Evolutionary conservation across 2,113 vertebrate genomes (phyloP).

Genomic region (Ceuthmochares aereus): DNA sequence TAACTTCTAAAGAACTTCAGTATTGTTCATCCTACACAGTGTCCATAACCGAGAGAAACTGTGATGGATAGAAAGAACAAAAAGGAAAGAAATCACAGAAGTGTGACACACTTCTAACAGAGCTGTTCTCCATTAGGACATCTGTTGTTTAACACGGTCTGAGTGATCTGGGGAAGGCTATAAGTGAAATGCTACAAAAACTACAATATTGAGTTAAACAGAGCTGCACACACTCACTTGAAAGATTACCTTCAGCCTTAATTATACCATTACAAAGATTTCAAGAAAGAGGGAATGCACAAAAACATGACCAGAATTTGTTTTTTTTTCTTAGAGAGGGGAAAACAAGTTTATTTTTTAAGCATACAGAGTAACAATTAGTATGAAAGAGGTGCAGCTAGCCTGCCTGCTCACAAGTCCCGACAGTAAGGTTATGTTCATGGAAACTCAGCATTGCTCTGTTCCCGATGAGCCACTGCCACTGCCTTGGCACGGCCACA

Average conservation of each 20-base stretch:
- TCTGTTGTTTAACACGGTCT: background rate
- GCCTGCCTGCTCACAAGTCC: background rate
- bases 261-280: background rate
- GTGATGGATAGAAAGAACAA: background rate
- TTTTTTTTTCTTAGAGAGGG: background rate
- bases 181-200: background rate
- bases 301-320: background rate
- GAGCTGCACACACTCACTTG: background rate
- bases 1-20: background rate
- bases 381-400: background rate
- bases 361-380: background rate
- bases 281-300: background rate
- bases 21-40: background rate
- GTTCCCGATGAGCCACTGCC: rapidly evolving
- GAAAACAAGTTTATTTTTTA: background rate
- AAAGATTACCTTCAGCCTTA: background rate
- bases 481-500: background rate
- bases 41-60: background rate
- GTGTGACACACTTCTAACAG: too few relatives aligned
- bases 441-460: rapidly evolving
- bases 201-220: background rate
- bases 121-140: background rate
- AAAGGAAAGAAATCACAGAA: background rate
- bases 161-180: background rate
- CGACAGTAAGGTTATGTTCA: rapidly evolving